Conservation (phyloP, 64 coral and sea anemone species). For the Stichodactyla helianthus region DNA sequence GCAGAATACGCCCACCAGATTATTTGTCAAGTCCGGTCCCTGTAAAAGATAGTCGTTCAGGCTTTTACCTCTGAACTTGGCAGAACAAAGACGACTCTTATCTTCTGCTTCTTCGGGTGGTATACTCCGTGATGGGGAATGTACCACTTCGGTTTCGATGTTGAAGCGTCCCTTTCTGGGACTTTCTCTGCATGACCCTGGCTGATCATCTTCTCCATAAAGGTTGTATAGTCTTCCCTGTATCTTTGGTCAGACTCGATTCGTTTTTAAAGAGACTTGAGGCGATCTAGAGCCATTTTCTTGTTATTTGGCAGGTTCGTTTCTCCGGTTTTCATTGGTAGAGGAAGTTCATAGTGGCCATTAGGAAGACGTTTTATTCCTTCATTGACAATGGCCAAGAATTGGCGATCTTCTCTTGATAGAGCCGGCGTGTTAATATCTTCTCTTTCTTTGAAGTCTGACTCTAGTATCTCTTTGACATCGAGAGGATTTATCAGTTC, state of each 20-base stretch:
- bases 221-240: slow-evolving; percentile 22
- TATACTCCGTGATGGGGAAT: slow-evolving; percentile 45
- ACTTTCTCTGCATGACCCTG: slow-evolving; percentile 27
- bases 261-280: slow-evolving; percentile 32
- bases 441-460: slow-evolving; percentile 1
- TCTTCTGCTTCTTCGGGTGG: slow-evolving; percentile 20
- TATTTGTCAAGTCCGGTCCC: slow-evolving; percentile 52
- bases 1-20: slow-evolving; percentile 27
- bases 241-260: slow-evolving; percentile 7
- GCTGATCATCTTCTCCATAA: slow-evolving; percentile 42
- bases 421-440: not conserved
- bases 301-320: slow-evolving; percentile 32
- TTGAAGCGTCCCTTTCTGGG: not conserved
- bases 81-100: slow-evolving; percentile 41
- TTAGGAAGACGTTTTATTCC: slow-evolving; percentile 12
- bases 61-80: slow-evolving; percentile 21
- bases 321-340: slow-evolving; percentile 12
- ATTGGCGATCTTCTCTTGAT: not conserved
- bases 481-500: not conserved
- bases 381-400: not conserved
- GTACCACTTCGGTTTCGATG: slow-evolving; percentile 25
- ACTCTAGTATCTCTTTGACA: not conserved
- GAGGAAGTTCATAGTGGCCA: slow-evolving; percentile 57
- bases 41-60: slow-evolving; percentile 52
- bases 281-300: not conserved